Evolutionary conservation across 1,140 invertebrate genomes (phyloP), one percentile per base, ranked within the genome.

Genomic region (Papilio glaucus): DNA sequence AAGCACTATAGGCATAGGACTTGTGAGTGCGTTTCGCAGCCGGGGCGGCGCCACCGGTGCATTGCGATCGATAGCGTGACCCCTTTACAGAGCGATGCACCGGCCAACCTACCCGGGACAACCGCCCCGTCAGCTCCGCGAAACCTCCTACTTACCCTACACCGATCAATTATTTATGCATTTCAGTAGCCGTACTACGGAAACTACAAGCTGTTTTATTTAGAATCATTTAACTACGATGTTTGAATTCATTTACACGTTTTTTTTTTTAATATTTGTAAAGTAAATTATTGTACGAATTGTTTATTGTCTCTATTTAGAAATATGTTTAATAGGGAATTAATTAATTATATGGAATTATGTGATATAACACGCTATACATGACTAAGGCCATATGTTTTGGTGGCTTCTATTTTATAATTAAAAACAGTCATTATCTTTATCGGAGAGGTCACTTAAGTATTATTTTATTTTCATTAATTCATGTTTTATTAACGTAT

Each of bases 41-140:
- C 21, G 65, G 38, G 13, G 42, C 67, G 41, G 67, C 67, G 42
- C 67, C 42, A 53, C 15, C 24, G 41, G 79, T 72, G 72, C 80
- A 74, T 77, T 41, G 61, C 73, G 88, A 91, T 91, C 89, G 89
- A 90, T 91, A 53, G 18, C 74, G 82, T 85, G 89, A 90, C 88
- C 89, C 81, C 81, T 85, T 91, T 91, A 86, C 81, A 86, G 89
- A 88, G 81, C 89, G 81, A 89, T 91, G 89, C 89, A 91, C 89
- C 85, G 84, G 82, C 78, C 79, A 75, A 82, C 79, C 80, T 84
- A 83, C 85, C 88, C 86, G 85, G 86, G 88, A 81, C 84, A 85
- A 79, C 79, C 77, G 75, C 76, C 75, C 69, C 76, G 75, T 73
- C 73, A 42, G 49, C n/a, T n/a, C n/a, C 24, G 18, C 26, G 7